These are phyloP conservation scores for Hystrix brachyura DNA, from an alignment of 2,113 vertebrate genomes.

Conservation along the genomic window DNA sequence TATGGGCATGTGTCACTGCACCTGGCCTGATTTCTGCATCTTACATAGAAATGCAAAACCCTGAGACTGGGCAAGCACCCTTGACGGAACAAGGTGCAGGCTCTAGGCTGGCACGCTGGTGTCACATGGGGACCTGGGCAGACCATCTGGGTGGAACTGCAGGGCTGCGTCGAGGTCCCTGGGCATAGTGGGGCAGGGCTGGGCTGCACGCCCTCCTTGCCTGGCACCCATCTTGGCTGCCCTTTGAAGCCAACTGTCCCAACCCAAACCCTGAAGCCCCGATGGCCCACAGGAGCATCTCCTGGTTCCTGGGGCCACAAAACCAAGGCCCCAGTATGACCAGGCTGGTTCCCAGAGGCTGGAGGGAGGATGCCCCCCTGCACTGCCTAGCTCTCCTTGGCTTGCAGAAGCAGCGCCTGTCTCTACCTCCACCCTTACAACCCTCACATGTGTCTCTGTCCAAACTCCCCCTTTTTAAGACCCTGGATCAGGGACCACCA, in stretches of 20 bases:
- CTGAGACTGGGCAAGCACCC: not conserved
- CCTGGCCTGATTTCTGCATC: not conserved
- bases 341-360: not conserved
- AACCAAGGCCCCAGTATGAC: no score
- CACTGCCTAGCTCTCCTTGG: not conserved
- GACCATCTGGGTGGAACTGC: not conserved
- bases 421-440: not conserved
- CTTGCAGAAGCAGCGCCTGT: not conserved
- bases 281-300: not conserved
- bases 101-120: not conserved
- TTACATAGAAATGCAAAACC: not conserved
- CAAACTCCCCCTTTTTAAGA: not conserved
- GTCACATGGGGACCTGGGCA: no score
- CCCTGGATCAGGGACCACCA: not conserved
- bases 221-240: no score
- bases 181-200: not conserved
- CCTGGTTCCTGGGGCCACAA: not conserved
- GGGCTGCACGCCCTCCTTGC: no score
- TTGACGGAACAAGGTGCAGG: not conserved
- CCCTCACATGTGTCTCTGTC: not conserved
- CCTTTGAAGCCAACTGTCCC: no score
- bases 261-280: not conserved
- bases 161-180: not conserved
- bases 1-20: not conserved
- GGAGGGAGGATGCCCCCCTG: not conserved